Conservation (phyloP, 2,888 invertebrate species). For the Coremacera marginata region DNA sequence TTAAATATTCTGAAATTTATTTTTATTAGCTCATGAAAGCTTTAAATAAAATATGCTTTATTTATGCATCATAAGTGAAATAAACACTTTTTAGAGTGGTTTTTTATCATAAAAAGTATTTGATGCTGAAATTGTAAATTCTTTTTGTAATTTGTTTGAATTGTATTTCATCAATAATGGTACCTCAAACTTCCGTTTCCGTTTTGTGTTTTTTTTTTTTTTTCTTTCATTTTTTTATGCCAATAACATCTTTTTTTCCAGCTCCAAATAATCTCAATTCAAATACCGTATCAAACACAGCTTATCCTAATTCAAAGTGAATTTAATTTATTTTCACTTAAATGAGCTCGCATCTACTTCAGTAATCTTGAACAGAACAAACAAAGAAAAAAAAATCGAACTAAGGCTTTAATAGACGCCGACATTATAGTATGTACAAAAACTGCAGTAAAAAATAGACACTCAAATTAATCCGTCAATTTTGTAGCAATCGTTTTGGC, state of each 20-base stretch:
- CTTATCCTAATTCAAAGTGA: slow-evolving; percentile 19
- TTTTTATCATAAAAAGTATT: too few relatives aligned
- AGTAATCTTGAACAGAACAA: neutral
- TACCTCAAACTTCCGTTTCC: too few relatives aligned
- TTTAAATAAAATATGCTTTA: too few relatives aligned
- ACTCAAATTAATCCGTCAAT: slow-evolving; percentile 2
- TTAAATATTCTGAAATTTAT: too few relatives aligned
- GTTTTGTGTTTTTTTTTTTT: slow-evolving; percentile 46
- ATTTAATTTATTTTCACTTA: slow-evolving; percentile 12
- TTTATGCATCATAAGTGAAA: too few relatives aligned
- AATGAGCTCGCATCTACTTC: neutral
- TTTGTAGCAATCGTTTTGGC: slow-evolving; percentile 1
- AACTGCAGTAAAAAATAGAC: neutral
- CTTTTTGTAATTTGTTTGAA: too few relatives aligned
- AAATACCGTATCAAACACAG: neutral
- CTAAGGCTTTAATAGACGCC: neutral
- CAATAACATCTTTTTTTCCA: neutral
- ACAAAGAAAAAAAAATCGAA: neutral
- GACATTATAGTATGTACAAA: neutral
- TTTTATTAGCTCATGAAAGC: too few relatives aligned
- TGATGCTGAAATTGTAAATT: too few relatives aligned
- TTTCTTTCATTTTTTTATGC: slow-evolving; percentile 31
- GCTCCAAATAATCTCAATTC: neutral
- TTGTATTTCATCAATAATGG: too few relatives aligned
- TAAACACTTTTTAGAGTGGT: too few relatives aligned